Evolutionary conservation across 2,797 vertebrate species (phyloP).

Genomic region (Taeniopygia guttata): DNA sequence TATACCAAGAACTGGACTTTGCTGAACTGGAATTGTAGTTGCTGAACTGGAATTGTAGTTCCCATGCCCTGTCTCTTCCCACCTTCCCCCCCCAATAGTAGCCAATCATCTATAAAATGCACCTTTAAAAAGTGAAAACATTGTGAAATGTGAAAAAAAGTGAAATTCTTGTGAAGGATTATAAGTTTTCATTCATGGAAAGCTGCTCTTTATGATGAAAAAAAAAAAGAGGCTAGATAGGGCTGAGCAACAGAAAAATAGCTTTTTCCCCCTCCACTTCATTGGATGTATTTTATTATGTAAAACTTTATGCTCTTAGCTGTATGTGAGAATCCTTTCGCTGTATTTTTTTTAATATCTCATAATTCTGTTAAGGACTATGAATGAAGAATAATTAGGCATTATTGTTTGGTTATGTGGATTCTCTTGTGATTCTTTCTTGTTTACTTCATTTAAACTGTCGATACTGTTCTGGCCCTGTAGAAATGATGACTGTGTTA

Average conservation of each 20-base stretch:
- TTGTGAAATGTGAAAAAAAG: not conserved
- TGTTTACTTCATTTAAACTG: constrained; percentile 31
- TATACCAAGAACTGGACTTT: not conserved
- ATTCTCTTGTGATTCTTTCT: constrained; percentile 23
- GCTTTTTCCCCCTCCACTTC: not conserved
- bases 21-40: not conserved
- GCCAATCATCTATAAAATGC: not conserved
- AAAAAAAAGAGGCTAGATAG: not conserved
- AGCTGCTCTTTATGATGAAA: not conserved
- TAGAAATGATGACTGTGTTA: not conserved
- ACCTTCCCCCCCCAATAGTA: not conserved
- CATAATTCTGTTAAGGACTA: constrained; percentile 2
- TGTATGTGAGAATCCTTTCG: not conserved
- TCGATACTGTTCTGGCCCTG: not conserved
- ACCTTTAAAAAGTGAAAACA: not conserved
- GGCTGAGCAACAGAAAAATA: not conserved
- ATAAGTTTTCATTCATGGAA: not conserved
- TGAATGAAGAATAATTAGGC: constrained; percentile 16
- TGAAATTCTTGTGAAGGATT: not conserved
- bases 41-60: not conserved
- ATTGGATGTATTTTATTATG: not conserved
- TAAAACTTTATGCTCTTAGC: not conserved
- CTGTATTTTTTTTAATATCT: not conserved
- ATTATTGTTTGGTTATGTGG: constrained; percentile 35
- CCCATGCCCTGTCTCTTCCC: accelerated